Base-by-base conservation (phyloP, 2,797 vertebrate genomes). In the Phylloscopus collybita region DNA sequence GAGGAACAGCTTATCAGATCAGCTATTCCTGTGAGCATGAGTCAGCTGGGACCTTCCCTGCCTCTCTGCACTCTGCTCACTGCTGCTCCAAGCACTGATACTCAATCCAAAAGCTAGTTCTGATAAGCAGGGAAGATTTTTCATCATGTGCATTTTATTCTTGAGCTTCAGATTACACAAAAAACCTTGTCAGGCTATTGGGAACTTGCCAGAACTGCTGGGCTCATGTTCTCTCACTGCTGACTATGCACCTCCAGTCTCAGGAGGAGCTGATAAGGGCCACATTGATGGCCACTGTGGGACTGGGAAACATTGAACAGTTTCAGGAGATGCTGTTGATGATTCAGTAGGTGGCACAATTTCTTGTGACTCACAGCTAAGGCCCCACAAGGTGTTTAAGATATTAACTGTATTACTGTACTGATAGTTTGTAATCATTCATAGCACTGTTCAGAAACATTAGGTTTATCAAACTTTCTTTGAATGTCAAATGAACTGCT, bases 41-140 rank as follows among this genome's bases (percentile, higher is more conserved):
- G 83, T 96, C 95, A 96, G 84, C 89, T 75, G 51, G 89, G 93
- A 93, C 89, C 91, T 94, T 95, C 79, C 84, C 51, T 38, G 62
- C 26, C n/a, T 56, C 71, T 73, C 75, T 92, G 91, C 66, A 80
- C 87, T 95, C 87, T 88, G 61, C 56, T 83, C 59, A 1, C 36
- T 72, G 15, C 62, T 62, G 30, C 54, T 74, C 26, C 0, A 0
- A 80, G 81, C 74, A 47, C 6, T 91, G 91, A 70, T 59, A 93
- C 6, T 82, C 54, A 27, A 45, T 59, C 72, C 51, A 44, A 80
- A 56, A 85, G 42, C 67, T 4, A 21, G 50, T 47, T n/a, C 51
- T 40, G 72, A 75, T 86, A 86, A 83, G 44, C 15, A 51, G 49
- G 40, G 51, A 47, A 47, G 15, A 34, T 6, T 62, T 79, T 59